These are phyloP conservation scores for Lasioglossum figueresi DNA, from an alignment of 2,888 invertebrate species.

Conservation along the genomic window DNA sequence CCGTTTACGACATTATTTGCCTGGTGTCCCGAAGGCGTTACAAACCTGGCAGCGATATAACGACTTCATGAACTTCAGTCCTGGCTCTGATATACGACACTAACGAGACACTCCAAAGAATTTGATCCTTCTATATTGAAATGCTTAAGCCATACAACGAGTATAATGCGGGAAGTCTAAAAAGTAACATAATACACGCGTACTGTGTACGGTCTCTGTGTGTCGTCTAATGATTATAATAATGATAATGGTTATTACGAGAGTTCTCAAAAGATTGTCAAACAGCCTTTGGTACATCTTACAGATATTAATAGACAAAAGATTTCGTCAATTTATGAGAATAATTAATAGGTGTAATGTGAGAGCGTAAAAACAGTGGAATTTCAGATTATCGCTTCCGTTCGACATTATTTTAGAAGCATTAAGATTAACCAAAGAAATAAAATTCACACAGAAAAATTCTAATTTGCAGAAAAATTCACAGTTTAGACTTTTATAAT, in stretches of 20 bases:
- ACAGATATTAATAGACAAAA: neutral
- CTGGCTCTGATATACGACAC: conserved; percentile 29
- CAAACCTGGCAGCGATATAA: conserved; percentile 54
- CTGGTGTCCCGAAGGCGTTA: conserved; percentile 46
- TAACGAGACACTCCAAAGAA: conserved; percentile 42
- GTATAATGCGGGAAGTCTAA: neutral
- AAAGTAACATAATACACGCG: neutral
- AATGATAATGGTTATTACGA: neutral
- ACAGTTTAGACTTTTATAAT: neutral
- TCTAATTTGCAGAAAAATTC: neutral
- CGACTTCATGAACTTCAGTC: conserved; percentile 44
- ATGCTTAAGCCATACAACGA: neutral
- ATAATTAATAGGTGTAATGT: neutral
- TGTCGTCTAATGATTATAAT: neutral
- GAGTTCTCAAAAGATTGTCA: neutral
- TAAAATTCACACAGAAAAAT: neutral
- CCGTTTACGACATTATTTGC: conserved; percentile 61
- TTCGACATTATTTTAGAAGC: too few relatives aligned
- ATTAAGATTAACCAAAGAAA: neutral
- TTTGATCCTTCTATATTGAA: neutral
- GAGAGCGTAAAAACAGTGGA: neutral
- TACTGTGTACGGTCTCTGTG: neutral
- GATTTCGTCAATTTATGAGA: neutral
- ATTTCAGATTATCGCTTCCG: neutral
- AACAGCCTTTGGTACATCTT: neutral